Base-by-base conservation (phyloP, 2,888 invertebrate species). In the Caenorhabditis afra region DNA sequence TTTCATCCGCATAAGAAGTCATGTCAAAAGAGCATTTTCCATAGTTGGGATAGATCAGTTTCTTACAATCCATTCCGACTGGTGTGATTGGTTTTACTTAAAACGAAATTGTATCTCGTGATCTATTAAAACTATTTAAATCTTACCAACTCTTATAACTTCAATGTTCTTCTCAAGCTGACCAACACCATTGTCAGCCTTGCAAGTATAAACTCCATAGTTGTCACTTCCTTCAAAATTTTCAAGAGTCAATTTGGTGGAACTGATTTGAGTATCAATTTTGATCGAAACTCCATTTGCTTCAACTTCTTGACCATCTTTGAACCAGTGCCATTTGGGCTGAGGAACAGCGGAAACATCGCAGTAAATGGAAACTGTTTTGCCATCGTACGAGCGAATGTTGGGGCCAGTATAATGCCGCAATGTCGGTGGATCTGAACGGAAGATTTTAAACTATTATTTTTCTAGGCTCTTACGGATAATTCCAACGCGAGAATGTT, bases 111-210 rank as follows among this genome's bases (percentile, higher is more conserved):
- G 35, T 20, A 3, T 14, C 29, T 47, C 29, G 18, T 22, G 35
- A 16, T 29, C n/a, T 47, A 16, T 41, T 1, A 61, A 29, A 62
- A n/a, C n/a, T n/a, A n/a, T n/a, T n/a, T n/a, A n/a, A n/a, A n/a
- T n/a, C 82, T 65, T 39, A 86, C 87, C 82, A 49, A 87, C 76
- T 74, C 82, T 52, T 10, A 86, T 61, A 11, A 86, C 83, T 12
- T 77, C 68, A 55, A 87, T 81, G 7, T 61, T 22, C 14, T 79
- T 81, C 49, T 77, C 85, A 18, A 84, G 64, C 22, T 76, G 52
- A 22, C 86, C 87, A 45, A 85, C 73, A 29, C 81, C 81, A 57
- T 87, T 87, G 29, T 79, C 78, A 3, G 87, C 87, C 11, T 66
- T 50, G 64, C 87, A 87, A 16, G 73, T 71, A 71, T 84, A 87